phyloP scores from a whole-genome alignment of 2,888 invertebrate species.

The Morpho deidamia region DNA sequence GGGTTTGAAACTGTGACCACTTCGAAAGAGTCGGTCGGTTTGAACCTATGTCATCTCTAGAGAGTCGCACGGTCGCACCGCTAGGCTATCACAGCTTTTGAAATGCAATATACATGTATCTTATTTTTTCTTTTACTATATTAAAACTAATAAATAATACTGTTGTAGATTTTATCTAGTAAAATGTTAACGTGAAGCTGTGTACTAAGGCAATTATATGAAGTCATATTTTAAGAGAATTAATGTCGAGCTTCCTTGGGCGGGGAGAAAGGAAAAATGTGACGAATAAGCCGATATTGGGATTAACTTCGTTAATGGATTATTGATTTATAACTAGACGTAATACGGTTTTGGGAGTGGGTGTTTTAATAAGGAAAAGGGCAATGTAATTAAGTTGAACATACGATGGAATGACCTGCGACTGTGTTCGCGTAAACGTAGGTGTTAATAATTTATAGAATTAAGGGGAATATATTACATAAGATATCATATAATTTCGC shows the following conservation, averaged over 20 bases:
- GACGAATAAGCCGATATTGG: conserved; percentile 13
- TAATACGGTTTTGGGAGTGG: neutral
- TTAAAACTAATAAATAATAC: no score
- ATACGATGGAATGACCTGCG: neutral
- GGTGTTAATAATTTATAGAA: no score
- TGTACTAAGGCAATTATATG: conserved; percentile 1
- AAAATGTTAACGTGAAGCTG: neutral
- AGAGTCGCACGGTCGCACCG: no score
- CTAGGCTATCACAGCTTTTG: no score
- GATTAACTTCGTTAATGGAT: conserved; percentile 24
- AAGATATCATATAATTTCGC: no score
- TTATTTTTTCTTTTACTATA: no score
- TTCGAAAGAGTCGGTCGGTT: no score
- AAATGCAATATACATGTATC: no score
- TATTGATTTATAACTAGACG: conserved; percentile 18
- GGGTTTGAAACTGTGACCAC: no score
- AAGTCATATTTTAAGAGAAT: conserved; percentile 8
- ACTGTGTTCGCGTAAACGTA: no score
- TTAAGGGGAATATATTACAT: no score
- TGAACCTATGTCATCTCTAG: no score
- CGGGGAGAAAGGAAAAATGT: conserved; percentile 13
- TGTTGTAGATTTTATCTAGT: neutral
- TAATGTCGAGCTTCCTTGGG: conserved; percentile 10
- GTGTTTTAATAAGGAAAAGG: conserved; percentile 6
- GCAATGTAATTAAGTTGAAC: conserved; percentile 1